These are phyloP conservation scores for Puntigrus tetrazona DNA, from an alignment of 2,113 vertebrate genomes.

Conservation along the genomic window DNA sequence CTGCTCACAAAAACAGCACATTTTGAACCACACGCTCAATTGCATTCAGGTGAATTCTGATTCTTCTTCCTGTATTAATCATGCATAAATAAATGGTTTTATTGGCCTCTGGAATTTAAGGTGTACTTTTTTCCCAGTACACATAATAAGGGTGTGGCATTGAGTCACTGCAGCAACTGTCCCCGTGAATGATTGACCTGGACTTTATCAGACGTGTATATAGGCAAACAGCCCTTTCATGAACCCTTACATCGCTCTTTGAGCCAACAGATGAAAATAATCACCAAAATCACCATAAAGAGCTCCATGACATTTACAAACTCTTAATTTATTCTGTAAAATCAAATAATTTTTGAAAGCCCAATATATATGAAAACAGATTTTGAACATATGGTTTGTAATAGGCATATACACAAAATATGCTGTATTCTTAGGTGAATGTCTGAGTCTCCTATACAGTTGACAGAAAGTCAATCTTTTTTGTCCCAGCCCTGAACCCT, in stretches of 20 bases:
- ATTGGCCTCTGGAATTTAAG: constrained; percentile 22
- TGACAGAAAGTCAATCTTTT: constrained; percentile 34
- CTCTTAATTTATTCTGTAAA: neutral
- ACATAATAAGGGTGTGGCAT: constrained; percentile 68
- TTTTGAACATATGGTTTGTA: neutral
- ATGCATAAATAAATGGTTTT: neutral
- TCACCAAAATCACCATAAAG: neutral
- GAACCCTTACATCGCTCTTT: neutral
- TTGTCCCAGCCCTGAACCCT: constrained; percentile 1
- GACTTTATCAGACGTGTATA: constrained; percentile 60
- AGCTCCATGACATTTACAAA: neutral
- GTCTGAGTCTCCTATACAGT: neutral
- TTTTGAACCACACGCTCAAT: neutral
- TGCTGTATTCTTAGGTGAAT: neutral
- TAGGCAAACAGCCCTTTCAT: constrained; percentile 21
- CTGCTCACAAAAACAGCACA: neutral
- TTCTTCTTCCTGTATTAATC: neutral
- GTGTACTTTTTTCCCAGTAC: constrained; percentile 57
- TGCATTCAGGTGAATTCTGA: neutral
- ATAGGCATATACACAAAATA: neutral
- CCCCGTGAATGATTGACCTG: constrained; percentile 75
- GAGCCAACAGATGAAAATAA: neutral
- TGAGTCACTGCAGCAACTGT: constrained; percentile 62
- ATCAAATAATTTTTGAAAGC: neutral
- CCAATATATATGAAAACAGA: neutral